Evolutionary conservation across 2,797 vertebrate genomes (phyloP).

Genomic region (Columba guinea): DNA sequence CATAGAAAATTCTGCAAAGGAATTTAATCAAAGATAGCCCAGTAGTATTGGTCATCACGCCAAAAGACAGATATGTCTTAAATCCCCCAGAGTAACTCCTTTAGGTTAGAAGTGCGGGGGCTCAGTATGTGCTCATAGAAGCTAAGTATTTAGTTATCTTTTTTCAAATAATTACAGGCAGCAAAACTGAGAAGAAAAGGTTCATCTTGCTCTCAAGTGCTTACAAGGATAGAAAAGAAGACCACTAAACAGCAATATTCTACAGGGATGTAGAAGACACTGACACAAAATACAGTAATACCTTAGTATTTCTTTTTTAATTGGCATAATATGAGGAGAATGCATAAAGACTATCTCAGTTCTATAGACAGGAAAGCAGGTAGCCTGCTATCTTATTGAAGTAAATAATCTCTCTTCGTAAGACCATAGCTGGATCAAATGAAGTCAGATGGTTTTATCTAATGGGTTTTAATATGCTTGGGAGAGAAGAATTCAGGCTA

Average conservation of each 20-base stretch:
- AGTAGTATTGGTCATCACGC: background rate
- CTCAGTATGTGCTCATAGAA: background rate
- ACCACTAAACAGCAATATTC: background rate
- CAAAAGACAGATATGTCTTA: background rate
- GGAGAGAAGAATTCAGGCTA: background rate
- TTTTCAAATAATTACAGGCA: background rate
- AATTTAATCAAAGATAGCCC: background rate
- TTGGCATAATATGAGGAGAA: background rate
- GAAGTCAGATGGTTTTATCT: background rate
- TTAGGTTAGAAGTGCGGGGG: background rate
- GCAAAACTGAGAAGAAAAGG: background rate
- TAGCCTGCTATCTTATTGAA: background rate
- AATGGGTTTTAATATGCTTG: background rate
- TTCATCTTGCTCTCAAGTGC: background rate
- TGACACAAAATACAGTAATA: background rate
- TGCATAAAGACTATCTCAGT: background rate
- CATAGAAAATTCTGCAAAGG: background rate
- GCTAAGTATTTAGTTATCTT: background rate
- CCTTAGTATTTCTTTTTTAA: background rate
- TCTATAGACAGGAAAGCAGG: background rate
- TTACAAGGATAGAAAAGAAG: background rate
- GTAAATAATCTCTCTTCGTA: background rate
- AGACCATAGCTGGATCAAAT: background rate
- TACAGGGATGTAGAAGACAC: constrained; percentile 61
- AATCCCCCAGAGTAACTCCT: background rate